phyloP scores from a whole-genome alignment of 2,797 vertebrate species.

The Rhodeus uyekii region DNA sequence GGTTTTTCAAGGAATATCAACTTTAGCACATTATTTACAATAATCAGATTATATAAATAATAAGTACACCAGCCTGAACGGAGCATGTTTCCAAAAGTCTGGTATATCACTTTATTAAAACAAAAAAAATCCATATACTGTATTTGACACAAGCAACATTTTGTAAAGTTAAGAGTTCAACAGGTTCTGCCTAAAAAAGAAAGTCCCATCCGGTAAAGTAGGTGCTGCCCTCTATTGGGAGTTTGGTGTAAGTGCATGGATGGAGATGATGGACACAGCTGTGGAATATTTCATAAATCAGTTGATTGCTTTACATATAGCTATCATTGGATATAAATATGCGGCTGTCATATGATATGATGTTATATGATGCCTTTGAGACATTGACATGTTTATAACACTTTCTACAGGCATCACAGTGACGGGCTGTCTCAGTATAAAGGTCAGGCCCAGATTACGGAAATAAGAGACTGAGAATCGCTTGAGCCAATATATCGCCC shows the following conservation, averaged over 20 bases:
- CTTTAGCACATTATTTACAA: no score
- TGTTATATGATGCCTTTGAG: not conserved
- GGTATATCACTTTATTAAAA: not conserved
- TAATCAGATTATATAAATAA: no score
- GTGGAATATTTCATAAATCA: not conserved
- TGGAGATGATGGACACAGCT: not conserved
- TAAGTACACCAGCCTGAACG: not conserved
- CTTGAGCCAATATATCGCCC: not conserved
- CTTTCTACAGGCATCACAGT: constrained; percentile 7
- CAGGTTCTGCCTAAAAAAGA: not conserved
- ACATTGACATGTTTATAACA: constrained; percentile 11
- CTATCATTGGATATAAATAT: constrained; percentile 21
- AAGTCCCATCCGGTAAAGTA: no score
- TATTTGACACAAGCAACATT: not conserved
- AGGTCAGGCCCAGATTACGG: not conserved
- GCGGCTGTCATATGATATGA: not conserved
- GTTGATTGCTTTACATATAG: constrained; percentile 3
- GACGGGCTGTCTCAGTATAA: not conserved
- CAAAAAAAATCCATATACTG: not conserved
- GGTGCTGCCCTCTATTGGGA: constrained; percentile 18
- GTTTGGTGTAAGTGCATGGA: not conserved
- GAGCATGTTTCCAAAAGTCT: not conserved
- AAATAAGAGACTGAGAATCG: not conserved
- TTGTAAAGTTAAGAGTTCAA: not conserved
- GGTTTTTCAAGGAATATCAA: no score